phyloP scores from a whole-genome alignment of 2,888 invertebrate species.

The Sicus ferrugineus region DNA sequence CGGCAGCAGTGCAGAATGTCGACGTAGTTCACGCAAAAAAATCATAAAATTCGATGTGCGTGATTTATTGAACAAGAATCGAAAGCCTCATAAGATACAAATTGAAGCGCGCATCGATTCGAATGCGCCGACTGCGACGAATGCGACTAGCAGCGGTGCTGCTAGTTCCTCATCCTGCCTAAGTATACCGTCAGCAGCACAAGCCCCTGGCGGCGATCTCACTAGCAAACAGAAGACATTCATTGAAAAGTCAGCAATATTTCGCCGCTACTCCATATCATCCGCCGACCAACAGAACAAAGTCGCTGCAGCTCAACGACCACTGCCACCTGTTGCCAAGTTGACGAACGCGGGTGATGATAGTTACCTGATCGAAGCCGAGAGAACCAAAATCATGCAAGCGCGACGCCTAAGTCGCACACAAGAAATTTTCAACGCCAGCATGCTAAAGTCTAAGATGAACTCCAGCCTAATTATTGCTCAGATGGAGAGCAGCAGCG shows the following conservation, averaged over 20 bases:
- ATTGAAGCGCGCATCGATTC: slow-evolving; percentile 62
- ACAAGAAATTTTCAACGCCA: slow-evolving; percentile 49
- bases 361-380: slow-evolving; percentile 33
- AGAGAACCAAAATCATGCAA: slow-evolving; percentile 38
- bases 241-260: slow-evolving; percentile 51
- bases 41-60: slow-evolving; percentile 62
- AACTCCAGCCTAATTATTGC: slow-evolving; percentile 55
- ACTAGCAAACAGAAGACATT: slow-evolving; percentile 50
- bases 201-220: slow-evolving; percentile 41
- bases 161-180: neutral
- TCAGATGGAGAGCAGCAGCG: slow-evolving; percentile 51
- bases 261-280: slow-evolving; percentile 52
- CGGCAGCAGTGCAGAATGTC: slow-evolving; percentile 46
- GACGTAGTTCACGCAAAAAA: slow-evolving; percentile 62
- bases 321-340: slow-evolving; percentile 42
- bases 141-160: neutral
- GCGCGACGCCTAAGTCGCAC: slow-evolving; percentile 48
- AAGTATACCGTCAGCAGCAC: slow-evolving; percentile 1
- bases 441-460: slow-evolving; percentile 50
- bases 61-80: slow-evolving; percentile 59
- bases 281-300: slow-evolving; percentile 45
- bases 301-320: slow-evolving; percentile 40
- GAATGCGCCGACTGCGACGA: slow-evolving; percentile 44
- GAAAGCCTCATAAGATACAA: slow-evolving; percentile 60
- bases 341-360: slow-evolving; percentile 29